Percentiles rank a stretch among this genome's conserved stretches.
Evolutionary conservation across 1,140 invertebrate genomes (phyloP).

Genomic region (Lepidurus packardi): DNA sequence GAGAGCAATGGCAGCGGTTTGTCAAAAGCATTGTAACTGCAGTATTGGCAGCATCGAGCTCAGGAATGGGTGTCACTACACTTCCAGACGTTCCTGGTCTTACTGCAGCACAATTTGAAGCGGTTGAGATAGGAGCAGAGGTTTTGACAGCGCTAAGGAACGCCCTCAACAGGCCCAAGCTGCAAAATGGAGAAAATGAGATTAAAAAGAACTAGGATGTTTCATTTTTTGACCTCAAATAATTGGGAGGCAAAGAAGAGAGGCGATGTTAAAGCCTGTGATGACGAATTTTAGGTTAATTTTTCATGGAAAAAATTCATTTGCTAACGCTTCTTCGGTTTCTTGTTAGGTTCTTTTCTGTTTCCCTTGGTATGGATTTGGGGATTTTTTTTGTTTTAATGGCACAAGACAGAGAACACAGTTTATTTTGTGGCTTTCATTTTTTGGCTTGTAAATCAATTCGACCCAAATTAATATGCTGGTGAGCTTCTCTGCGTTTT

Average conservation of each 20-base stretch:
- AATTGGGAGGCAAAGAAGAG: background rate
- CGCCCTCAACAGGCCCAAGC: background rate
- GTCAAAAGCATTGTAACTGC: background rate
- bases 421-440: background rate
- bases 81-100: background rate
- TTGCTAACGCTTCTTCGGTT: background rate
- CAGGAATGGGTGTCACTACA: background rate
- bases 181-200: slow-evolving; percentile 14
- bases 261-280: background rate
- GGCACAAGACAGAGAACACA: background rate
- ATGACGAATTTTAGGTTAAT: background rate
- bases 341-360: background rate
- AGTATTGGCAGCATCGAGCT: background rate
- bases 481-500: background rate
- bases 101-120: background rate
- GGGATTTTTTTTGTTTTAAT: background rate
- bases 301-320: background rate
- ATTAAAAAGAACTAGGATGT: background rate
- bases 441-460: background rate
- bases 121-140: background rate
- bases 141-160: background rate
- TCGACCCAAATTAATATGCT: background rate
- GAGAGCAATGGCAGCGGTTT: background rate
- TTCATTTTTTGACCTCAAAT: background rate
- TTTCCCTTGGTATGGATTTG: background rate